Evolutionary conservation across 2,113 vertebrate genomes (phyloP).

Genomic region (Anarhynchus alexandrinus): DNA sequence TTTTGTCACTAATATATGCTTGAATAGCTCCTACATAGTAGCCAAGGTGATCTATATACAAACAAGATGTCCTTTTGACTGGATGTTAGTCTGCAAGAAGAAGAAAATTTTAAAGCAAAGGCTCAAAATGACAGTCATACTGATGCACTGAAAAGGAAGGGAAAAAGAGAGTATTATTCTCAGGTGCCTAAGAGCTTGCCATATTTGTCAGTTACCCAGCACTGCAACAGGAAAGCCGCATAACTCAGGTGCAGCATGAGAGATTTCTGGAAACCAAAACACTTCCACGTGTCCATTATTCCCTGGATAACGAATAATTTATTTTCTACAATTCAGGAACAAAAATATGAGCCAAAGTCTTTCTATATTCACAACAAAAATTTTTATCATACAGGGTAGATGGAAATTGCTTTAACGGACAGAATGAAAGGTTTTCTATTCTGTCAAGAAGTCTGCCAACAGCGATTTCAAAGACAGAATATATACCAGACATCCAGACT

Average conservation of each 20-base stretch:
- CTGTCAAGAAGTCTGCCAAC: background rate
- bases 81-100: background rate
- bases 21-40: background rate
- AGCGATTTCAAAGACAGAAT: background rate
- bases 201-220: background rate
- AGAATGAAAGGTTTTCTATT: background rate
- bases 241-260: background rate
- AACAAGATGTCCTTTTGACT: background rate
- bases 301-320: background rate
- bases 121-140: background rate
- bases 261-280: background rate
- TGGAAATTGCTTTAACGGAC: background rate
- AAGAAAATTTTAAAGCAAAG: background rate
- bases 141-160: background rate
- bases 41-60: background rate
- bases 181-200: background rate
- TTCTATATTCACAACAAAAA: background rate
- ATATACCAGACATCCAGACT: background rate
- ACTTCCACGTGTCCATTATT: background rate
- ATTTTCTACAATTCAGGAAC: background rate
- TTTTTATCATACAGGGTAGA: background rate
- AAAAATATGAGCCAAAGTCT: background rate
- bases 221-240: background rate
- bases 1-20: background rate
- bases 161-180: rapidly evolving